These are phyloP conservation scores for Charanyca ferruginea DNA, from an alignment of 2,888 invertebrate genomes.

Conservation along the genomic window DNA sequence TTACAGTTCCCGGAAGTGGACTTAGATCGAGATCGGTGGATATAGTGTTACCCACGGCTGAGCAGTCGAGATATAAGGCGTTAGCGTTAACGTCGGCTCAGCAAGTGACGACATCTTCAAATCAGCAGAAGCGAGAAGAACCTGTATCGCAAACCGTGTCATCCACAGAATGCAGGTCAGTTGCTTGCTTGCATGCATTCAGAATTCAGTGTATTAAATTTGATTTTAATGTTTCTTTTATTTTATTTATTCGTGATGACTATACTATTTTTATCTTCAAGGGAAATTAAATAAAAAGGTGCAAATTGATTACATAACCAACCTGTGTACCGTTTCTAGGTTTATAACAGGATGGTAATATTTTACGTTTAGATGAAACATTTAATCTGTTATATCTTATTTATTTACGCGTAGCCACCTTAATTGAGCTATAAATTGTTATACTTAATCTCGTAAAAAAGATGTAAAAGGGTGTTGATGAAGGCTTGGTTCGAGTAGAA, in stretches of 20 bases:
- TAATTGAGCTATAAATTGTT: constrained; percentile 52
- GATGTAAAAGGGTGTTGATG: constrained; percentile 59
- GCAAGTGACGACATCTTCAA: constrained; percentile 72
- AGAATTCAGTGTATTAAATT: constrained; percentile 34
- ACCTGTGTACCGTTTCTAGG: neutral
- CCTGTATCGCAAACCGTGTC: constrained; percentile 67
- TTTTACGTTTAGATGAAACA: constrained; percentile 1
- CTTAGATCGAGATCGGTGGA: constrained; percentile 96
- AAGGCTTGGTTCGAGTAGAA: constrained; percentile 46
- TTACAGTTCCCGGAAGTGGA: constrained; percentile 94
- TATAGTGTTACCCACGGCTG: constrained; percentile 96
- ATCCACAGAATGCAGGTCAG: constrained; percentile 81
- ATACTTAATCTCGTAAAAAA: constrained; percentile 60
- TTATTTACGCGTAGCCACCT: constrained; percentile 26
- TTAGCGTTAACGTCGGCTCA: constrained; percentile 92
- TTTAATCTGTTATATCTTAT: constrained; percentile 32
- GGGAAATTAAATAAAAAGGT: neutral
- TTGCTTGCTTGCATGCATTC: constrained; percentile 41
- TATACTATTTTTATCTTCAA: constrained; percentile 3
- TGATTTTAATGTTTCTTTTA: constrained; percentile 52
- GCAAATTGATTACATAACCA: neutral
- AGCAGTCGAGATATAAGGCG: constrained; percentile 96
- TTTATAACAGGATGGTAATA: neutral
- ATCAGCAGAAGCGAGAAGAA: constrained; percentile 71
- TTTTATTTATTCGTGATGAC: constrained; percentile 59